Base-by-base conservation (phyloP, 2,797 vertebrate species). In the Gymnopithys bicolor region DNA sequence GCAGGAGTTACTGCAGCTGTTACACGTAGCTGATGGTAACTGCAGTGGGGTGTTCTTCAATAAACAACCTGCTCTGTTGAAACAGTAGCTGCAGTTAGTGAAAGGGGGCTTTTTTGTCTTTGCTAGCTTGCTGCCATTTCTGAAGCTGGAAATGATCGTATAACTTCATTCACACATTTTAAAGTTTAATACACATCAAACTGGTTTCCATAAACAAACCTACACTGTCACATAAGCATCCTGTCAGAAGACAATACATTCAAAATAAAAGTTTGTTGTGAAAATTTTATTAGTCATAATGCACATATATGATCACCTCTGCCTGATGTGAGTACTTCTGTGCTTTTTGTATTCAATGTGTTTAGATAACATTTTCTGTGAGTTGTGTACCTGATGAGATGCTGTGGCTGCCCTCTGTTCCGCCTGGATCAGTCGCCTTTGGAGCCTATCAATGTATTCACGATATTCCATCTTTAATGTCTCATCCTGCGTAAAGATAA, bases 391-490 rank as follows among this genome's bases (percentile, higher is more conserved):
- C 99, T 99, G 98, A 69, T 99, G 99, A 69, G 98, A 97, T 21
- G 98, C 98, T 22, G 98, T 96, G 24, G 98, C 95, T 33, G 99
- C 99, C 91, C 97, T 98, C 94, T 99, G 98, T 84, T 99, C 99
- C 2, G 98, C 98, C 80, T 99, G 98, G 75, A 91, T 98, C 46
- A 99, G 98, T 30, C 98, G 98, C 63, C 89, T 98, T 95, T 99
- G 99, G 56, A 99, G 98, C 93, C 99, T 98, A n/a, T 66, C 95
- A 33, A 98, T 97, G 97, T 99, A 98, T 96, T 99, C 98, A 93
- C 98, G 98, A 92, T 98, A 97, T 70, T 99, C 99, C 53, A 92
- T 91, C 84, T 98, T 96, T 97, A 98, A 74, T 56, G 97, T 98
- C 97, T 99, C 98, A 95, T 98, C 98, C 99, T 99, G 95, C 82